Base-by-base conservation (phyloP, 1,140 invertebrate genomes). In the Zophobas morio region DNA sequence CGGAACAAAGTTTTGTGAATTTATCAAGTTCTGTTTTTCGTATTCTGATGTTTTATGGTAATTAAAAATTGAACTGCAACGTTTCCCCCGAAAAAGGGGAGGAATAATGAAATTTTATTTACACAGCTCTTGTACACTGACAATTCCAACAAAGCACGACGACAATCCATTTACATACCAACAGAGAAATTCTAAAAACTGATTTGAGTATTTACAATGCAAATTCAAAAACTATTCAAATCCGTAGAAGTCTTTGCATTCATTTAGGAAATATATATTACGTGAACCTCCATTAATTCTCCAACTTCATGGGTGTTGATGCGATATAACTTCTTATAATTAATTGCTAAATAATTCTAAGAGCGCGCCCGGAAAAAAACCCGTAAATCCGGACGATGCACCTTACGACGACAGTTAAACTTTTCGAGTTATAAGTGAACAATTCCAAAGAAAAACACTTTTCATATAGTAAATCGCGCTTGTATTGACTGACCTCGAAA, bases 401-500 rank as follows among this genome's bases (percentile, higher is more conserved):
- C 37, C 20, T 42, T 37, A 63, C 39, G 34, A 63, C 36, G 57
- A 39, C 57, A 36, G 37, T 42, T n/a, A 66, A 66, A 39, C 42
- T 66, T 66, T 39, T 39, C 37, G 60, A 66, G 60, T 66, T 66
- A 66, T 66, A 74, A 57, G 53, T 74, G 72, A 57, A 73, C 71
- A 74, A 74, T 57, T 42, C 70, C 20, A 36, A 72, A 54, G 56
- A 40, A 74, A 74, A 74, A 74, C 40, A 74, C 72, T 74, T 74
- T 74, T 74, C 72, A 74, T 74, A 74, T 74, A 78, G 71, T 63
- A 80, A 80, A 81, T 77, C 79, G 78, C 72, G 54, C 57, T 80
- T 78, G 75, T 79, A 82, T 82, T 82, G 81, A 80, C 75, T 74
- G 81, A 82, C 76, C 81, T 39, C 49, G 46, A 82, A 20, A 80